These are phyloP conservation scores for Galerucella calmariensis DNA, from an alignment of 2,888 invertebrate genomes.

Conservation along the genomic window DNA sequence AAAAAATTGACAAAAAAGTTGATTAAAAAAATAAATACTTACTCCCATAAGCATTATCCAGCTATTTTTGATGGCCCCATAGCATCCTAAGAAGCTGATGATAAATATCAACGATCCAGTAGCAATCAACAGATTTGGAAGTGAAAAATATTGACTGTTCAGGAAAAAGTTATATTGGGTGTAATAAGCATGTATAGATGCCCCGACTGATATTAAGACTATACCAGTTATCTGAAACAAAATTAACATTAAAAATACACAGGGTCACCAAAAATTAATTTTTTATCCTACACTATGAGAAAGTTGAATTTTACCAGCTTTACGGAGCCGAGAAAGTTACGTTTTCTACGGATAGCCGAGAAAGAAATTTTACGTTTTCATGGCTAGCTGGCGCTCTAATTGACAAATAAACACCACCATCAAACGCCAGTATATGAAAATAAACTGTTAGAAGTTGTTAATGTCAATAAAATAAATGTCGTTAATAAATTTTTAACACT, in stretches of 20 bases:
- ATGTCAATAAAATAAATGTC: no score
- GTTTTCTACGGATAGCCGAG: no score
- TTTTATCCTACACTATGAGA: no score
- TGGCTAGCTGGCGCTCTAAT: no score
- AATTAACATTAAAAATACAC: conserved; percentile 28
- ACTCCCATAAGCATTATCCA: conserved; percentile 94
- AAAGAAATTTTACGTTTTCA: no score
- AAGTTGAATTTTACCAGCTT: no score
- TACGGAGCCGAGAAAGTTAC: no score
- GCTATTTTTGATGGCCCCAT: conserved; percentile 94
- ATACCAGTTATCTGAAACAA: conserved; percentile 85
- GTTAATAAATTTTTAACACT: no score
- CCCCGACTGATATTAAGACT: conserved; percentile 84
- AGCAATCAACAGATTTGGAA: conserved; percentile 86
- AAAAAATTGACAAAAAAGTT: neutral
- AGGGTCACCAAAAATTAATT: no score
- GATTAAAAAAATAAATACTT: conserved; percentile 61
- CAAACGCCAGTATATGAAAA: no score
- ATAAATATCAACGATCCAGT: conserved; percentile 91
- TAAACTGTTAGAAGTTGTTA: no score
- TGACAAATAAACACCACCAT: no score
- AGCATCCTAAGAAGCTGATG: conserved; percentile 95
- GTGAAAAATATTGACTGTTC: conserved; percentile 83
- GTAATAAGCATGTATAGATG: conserved; percentile 78
- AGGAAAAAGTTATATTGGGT: conserved; percentile 83